Evolutionary conservation across 2,888 invertebrate genomes (phyloP), one percentile per base, ranked within the genome.

Genomic region (Aradus depressus): DNA sequence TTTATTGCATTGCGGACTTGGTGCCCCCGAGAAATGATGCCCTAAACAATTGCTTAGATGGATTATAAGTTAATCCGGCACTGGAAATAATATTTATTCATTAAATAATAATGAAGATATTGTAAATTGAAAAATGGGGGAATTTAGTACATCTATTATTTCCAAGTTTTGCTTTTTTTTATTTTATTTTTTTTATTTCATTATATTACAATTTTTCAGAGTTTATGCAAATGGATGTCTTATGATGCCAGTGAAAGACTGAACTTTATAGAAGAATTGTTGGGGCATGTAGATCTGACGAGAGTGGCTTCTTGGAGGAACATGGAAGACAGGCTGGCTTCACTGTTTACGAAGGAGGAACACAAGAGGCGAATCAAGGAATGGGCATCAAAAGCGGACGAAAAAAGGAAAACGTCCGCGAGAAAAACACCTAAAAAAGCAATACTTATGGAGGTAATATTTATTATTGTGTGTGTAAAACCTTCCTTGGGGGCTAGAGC

Each of bases 171-270:
- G 12, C 14, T n/a, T 44, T 35, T 35, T 35, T 21, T 22, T 38
- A 12, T 25, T 26, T n/a, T n/a, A n/a, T n/a, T n/a, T n/a, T n/a
- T n/a, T n/a, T n/a, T n/a, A n/a, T n/a, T n/a, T n/a, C n/a, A n/a
- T n/a, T n/a, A n/a, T n/a, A n/a, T n/a, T n/a, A n/a, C n/a, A n/a
- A n/a, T n/a, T 1, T 4, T 18, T 2, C 16, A 47, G 37, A 23
- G 38, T 6, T 22, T 47, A 6, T 47, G 47, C n/a, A 25, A 47
- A 10, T 47, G 47, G 47, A 35, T 47, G 25, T 26, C 26, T 3
- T 6, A 22, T 1, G n/a, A n/a, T 16, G 37, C 47, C 1, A 28
- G 38, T 6, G 37, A 47, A 1, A 14, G 47, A 19, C 38, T 47
- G 10, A 16, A 16, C 25, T 32, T 38, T 23, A 18, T 47, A 10